Evolutionary conservation across 2,888 invertebrate species (phyloP).

Genomic region (Maniola hyperantus): DNA sequence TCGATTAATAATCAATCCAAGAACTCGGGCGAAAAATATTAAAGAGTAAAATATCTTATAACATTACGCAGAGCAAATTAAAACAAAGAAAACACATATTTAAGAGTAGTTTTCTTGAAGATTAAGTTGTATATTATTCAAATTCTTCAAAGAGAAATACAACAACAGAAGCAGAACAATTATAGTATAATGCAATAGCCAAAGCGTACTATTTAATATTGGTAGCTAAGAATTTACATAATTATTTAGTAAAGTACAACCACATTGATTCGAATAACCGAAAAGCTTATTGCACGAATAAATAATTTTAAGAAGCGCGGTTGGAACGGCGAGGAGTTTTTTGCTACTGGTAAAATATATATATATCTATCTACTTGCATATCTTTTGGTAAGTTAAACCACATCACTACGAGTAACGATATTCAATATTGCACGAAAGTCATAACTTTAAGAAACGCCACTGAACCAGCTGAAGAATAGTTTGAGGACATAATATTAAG

Average conservation of each 20-base stretch:
- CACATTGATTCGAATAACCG: background rate
- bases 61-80: background rate
- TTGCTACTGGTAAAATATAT: background rate
- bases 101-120: background rate
- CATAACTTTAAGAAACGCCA: background rate
- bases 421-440: background rate
- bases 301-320: background rate
- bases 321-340: background rate
- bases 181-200: background rate
- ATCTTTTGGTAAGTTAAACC: conserved; percentile 6
- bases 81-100: background rate
- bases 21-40: background rate
- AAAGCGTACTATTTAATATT: background rate
- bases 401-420: background rate
- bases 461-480: conserved; percentile 6
- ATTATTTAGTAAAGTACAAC: background rate
- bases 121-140: background rate
- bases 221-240: background rate
- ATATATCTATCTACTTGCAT: background rate
- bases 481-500: conserved; percentile 5
- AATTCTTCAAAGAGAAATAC: background rate
- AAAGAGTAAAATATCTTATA: background rate
- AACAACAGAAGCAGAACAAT: background rate
- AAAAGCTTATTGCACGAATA: background rate
- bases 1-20: background rate